phyloP scores from a whole-genome alignment of 2,113 vertebrate genomes.

The Callospermophilus lateralis region DNA sequence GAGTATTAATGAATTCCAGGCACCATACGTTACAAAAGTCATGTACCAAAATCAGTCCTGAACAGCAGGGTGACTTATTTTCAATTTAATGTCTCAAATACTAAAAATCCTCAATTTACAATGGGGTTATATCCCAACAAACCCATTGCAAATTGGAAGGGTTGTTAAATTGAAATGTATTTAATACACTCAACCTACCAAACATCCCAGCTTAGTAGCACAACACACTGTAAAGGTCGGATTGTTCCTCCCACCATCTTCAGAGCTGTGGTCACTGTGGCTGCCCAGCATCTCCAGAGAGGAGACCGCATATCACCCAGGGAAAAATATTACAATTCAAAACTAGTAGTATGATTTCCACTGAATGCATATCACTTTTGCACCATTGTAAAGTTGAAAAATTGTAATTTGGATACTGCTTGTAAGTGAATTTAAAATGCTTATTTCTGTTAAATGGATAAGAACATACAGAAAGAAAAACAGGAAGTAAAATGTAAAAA shows the following conservation, averaged over 20 bases:
- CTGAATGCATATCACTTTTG: neutral
- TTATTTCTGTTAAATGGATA: constrained; percentile 20
- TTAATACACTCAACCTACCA: neutral
- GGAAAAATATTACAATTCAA: neutral
- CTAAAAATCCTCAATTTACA: neutral
- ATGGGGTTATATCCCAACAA: neutral
- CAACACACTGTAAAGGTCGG: neutral
- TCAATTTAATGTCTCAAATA: neutral
- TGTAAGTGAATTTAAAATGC: neutral
- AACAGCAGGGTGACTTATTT: neutral
- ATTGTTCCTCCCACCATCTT: too few relatives aligned
- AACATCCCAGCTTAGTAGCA: neutral
- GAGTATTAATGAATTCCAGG: neutral
- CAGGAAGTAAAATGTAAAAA: neutral
- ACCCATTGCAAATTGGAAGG: neutral
- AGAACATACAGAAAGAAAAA: neutral
- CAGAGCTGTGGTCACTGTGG: neutral
- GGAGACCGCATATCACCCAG: too few relatives aligned
- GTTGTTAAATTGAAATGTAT: neutral
- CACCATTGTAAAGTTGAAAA: neutral
- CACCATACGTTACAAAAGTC: neutral
- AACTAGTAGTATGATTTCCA: neutral
- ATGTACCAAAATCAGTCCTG: neutral
- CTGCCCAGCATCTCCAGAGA: neutral
- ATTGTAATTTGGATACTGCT: neutral